Evolutionary conservation across 30 jellyfish, hydroid and myxozoan genomes (phyloP), one percentile per base, ranked within the genome.

Genomic region (Phacellophora camtschatica): DNA sequence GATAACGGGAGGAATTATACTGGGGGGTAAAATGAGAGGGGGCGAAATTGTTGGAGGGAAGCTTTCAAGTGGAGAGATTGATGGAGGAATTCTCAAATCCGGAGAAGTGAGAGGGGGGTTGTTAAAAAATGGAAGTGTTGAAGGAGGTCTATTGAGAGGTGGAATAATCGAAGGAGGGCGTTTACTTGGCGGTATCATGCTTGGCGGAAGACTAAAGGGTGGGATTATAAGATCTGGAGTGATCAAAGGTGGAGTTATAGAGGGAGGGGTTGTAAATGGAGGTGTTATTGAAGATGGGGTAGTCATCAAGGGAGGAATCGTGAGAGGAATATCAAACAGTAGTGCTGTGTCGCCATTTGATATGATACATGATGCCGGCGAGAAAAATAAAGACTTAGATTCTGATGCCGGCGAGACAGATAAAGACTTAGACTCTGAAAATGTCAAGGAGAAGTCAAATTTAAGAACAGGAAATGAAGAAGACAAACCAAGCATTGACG

Each of bases 231-330:
- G 64, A 70, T 86, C 99, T 1, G 99, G 99, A 20, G 64, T 81
- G 13, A 68, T 93, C 16, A 64, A 90, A 39, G 99, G 99, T 37
- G 99, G 99, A 0, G 84, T 77, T 1, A 94, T 93, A 18, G 95
- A 93, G 63, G 96, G 97, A 2, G 99, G 99, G 5, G 86, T 86
- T 0, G 94, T 93, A 4, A 92, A 86, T 25, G 99, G 99, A 10
- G 99, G 99, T 7, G 93, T 86, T 2, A 93, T 93, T 35, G 99
- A 93, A 63, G 91, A 93, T 51, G 99, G 99, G 3, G 97, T 81
- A 3, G 84, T 93, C 42, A 94, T 93, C 59, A 95, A 93, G 50
- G 97, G 90, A 61, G 94, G 94, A 11, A 96, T 94, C 10, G 93
- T 61, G 18, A 82, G 83, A 20, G 99, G 99, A 6, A 67, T 51